Evolutionary conservation across 2,113 vertebrate species (phyloP), one percentile per base, ranked within the genome.

Genomic region (Micromys minutus): DNA sequence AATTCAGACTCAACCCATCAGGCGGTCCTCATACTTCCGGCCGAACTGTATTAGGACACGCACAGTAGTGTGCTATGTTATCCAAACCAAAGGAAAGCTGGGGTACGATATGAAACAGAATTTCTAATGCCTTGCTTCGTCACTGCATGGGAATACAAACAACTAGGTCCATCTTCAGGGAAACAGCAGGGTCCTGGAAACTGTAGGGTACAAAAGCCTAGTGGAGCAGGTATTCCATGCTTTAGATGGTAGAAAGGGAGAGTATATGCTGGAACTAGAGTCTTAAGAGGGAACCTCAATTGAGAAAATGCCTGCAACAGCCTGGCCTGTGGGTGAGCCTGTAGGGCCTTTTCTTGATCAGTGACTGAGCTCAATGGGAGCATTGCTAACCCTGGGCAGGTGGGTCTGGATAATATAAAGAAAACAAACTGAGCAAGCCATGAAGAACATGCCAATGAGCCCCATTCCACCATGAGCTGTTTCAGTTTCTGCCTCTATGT

Each of bases 1-100:
- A 95, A 91, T 19, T 77, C 88, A 87, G 50, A 91, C 19, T 8
- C 55, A 77, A 59, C 81, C 47, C 61, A 57, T 59, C 92, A 74
- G 8, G 83, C 50, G 72, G 55, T 55, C 93, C 77, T 47, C 47
- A 79, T 29, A 63, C 29, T 96, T 94, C 15, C 45, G 75, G 87
- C 8, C 22, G 67, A 74, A 65, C 34, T 81, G 71, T 75, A 29
- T 26, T 85, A 80, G 69, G 0, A 36, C n/a, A n/a, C n/a, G n/a
- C n/a, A n/a, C n/a, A n/a, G n/a, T n/a, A 91, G 26, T 34, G n/a
- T 21, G 11, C 76, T 36, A 45, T 42, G 50, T 0, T 59, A 57
- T 93, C 45, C 65, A 91, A 94, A 89, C 21, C 17, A 7, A 86
- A 42, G 50, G 57, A 76, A 65, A n/a, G 39, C 42, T 63, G 63